Evolutionary conservation across 2,797 vertebrate genomes (phyloP).

Genomic region (Halcyon badia): DNA sequence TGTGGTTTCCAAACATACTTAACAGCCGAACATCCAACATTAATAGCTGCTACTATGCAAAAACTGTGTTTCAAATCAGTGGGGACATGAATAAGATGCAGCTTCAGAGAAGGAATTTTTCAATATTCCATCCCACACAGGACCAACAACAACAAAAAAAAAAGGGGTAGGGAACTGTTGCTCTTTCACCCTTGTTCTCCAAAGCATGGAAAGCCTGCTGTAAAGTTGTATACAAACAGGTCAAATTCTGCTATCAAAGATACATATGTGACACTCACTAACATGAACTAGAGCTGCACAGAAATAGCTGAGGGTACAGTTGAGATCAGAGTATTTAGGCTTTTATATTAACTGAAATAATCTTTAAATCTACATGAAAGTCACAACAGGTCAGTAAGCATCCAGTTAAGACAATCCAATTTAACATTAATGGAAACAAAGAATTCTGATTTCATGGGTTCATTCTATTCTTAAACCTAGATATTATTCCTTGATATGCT

Average conservation of each 20-base stretch:
- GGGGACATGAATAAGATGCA: not conserved
- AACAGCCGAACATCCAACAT: not conserved
- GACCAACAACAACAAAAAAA: not conserved
- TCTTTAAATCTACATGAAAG: not conserved
- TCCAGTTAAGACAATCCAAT: not conserved
- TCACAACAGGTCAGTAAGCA: constrained; percentile 31
- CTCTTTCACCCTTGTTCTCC: not conserved
- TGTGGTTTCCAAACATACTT: not conserved
- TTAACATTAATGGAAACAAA: constrained; percentile 23
- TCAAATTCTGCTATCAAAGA: not conserved
- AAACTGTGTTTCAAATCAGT: not conserved
- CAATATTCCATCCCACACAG: not conserved
- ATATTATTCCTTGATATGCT: not conserved
- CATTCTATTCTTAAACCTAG: constrained; percentile 22
- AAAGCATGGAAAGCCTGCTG: not conserved
- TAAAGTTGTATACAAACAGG: not conserved
- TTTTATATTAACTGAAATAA: constrained; percentile 22
- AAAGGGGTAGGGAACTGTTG: not conserved
- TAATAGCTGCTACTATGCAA: not conserved
- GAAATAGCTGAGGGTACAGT: not conserved
- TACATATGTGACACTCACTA: not conserved
- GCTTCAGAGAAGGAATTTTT: not conserved
- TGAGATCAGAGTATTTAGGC: not conserved
- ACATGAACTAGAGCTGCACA: not conserved
- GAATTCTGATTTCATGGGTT: not conserved